Conservation (phyloP, 2,113 vertebrate genomes). For the Cygnus atratus region DNA sequence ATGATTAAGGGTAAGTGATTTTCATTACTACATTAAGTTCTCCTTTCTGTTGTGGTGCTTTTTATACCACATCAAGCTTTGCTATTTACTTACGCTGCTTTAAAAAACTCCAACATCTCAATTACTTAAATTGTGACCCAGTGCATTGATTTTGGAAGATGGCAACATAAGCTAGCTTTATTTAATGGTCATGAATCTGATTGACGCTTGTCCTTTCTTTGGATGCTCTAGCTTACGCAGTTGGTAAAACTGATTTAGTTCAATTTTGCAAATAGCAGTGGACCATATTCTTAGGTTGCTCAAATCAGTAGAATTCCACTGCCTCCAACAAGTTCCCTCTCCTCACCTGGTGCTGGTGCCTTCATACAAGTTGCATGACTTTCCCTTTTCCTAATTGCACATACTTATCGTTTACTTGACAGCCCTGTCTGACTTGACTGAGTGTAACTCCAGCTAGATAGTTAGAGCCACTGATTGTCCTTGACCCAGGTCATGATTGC, state of each 20-base stretch:
- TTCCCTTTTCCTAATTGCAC: neutral
- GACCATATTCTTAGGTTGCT: neutral
- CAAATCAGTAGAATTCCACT: neutral
- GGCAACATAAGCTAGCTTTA: neutral
- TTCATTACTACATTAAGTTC: slow-evolving; percentile 54
- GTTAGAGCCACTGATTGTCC: neutral
- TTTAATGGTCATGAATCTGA: neutral
- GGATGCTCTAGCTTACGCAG: neutral
- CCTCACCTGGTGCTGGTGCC: neutral
- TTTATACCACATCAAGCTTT: slow-evolving; percentile 40
- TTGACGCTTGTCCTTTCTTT: neutral
- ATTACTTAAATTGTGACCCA: neutral
- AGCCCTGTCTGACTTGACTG: neutral
- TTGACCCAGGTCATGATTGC: neutral
- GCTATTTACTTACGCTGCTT: neutral
- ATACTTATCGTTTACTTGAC: neutral
- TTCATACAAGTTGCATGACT: neutral
- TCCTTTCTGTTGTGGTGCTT: slow-evolving; percentile 54
- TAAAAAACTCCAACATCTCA: neutral
- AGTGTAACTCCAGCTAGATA: neutral
- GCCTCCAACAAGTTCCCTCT: neutral
- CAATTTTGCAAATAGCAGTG: neutral
- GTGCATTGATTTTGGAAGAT: neutral
- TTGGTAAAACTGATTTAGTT: neutral
- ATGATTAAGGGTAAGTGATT: slow-evolving; percentile 62